Evolutionary conservation across 2,113 vertebrate genomes (phyloP).

Genomic region (Rhabdomys dilectus): DNA sequence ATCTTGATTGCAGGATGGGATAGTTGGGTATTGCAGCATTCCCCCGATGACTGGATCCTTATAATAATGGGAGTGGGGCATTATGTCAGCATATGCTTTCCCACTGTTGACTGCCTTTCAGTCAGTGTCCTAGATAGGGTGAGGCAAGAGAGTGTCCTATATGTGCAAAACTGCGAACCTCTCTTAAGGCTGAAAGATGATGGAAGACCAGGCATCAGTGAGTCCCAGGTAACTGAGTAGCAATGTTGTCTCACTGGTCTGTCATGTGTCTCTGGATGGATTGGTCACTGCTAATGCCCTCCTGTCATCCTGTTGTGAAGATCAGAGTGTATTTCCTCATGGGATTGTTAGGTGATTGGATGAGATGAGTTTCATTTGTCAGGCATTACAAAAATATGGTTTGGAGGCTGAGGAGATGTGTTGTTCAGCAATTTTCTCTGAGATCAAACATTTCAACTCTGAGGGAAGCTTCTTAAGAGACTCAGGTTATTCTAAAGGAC

Average conservation of each 20-base stretch:
- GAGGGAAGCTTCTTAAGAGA: neutral
- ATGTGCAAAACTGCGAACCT: neutral
- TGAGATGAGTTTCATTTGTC: neutral
- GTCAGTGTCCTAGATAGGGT: neutral
- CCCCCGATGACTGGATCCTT: neutral
- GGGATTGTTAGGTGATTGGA: neutral
- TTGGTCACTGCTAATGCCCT: neutral
- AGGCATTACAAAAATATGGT: neutral
- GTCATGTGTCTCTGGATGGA: fast-evolving
- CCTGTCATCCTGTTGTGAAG: fast-evolving
- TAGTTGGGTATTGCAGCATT: neutral
- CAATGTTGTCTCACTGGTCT: no score
- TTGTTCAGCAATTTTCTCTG: neutral
- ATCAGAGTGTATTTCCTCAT: fast-evolving
- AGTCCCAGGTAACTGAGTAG: no score
- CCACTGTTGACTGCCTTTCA: neutral
- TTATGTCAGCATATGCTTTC: neutral
- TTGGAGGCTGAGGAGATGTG: neutral
- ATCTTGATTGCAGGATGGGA: neutral
- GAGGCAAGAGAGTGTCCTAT: neutral
- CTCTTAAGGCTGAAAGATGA: neutral
- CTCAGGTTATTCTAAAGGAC: neutral
- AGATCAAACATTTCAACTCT: neutral
- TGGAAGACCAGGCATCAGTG: neutral
- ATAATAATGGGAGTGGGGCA: neutral